Percentiles rank a stretch among this genome's conserved stretches.
These are phyloP conservation scores for Pseudochirops corinnae DNA, from an alignment of 2,797 vertebrate genomes.

Conservation along the genomic window DNA sequence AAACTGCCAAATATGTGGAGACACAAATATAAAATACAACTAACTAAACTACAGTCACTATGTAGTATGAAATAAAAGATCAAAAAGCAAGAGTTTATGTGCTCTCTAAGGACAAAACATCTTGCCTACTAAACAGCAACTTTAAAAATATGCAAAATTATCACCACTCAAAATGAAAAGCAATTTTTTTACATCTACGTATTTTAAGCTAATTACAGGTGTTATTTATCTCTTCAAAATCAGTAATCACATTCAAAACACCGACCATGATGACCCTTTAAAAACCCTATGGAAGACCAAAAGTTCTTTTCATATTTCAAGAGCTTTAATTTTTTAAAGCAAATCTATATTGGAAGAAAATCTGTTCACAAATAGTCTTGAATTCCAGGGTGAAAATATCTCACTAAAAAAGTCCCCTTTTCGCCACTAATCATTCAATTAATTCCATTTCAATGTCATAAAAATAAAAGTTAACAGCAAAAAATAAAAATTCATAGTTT, in stretches of 20 bases:
- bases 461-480: not conserved
- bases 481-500: not conserved
- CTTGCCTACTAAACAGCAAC: constrained; percentile 47
- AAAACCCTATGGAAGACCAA: not conserved
- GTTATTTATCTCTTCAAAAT: constrained; percentile 2
- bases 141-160: constrained; percentile 45
- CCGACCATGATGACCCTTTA: not conserved
- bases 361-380: not conserved
- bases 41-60: not conserved
- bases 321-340: not conserved
- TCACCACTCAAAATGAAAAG: constrained; percentile 9
- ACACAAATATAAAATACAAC: constrained; percentile 29
- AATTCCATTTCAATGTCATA: not conserved
- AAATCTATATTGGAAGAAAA: not conserved
- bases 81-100: not conserved
- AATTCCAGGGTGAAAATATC: not conserved
- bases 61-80: not conserved
- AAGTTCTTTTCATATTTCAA: not conserved
- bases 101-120: not conserved
- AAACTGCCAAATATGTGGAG: constrained; percentile 53
- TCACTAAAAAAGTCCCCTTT: not conserved
- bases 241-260: not conserved
- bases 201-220: constrained; percentile 43
- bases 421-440: not conserved
- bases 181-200: not conserved